Conservation (phyloP, 2,797 vertebrate genomes). For the Mallotus villosus region DNA sequence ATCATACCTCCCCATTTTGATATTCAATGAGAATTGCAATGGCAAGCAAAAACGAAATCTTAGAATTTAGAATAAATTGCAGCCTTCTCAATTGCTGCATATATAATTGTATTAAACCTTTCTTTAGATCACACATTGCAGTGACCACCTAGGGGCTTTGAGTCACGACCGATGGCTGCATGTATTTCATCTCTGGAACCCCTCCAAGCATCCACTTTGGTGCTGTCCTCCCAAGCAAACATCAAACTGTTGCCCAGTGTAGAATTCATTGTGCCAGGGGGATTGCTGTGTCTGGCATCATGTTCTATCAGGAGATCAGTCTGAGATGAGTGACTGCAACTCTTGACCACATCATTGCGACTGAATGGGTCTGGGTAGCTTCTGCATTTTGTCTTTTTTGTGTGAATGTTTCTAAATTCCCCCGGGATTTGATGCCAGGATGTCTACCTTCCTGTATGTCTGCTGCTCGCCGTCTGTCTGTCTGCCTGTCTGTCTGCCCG, state of each 20-base stretch:
- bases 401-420: background rate
- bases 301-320: slow-evolving; percentile 66
- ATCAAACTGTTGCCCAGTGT: slow-evolving; percentile 63
- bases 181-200: slow-evolving; percentile 72
- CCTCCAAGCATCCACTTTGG: slow-evolving; percentile 73
- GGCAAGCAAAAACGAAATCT: background rate
- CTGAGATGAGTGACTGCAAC: slow-evolving; percentile 62
- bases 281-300: slow-evolving; percentile 65
- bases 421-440: background rate
- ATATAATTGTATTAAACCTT: background rate
- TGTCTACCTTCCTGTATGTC: too few species aligned
- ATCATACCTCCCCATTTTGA: background rate
- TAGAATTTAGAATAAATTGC: background rate
- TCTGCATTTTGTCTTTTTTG: slow-evolving; percentile 36
- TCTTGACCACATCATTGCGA: slow-evolving; percentile 62
- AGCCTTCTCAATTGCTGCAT: background rate
- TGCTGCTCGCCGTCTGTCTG: background rate
- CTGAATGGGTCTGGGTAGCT: slow-evolving; percentile 45
- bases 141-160: slow-evolving; percentile 28
- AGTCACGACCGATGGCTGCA: slow-evolving; percentile 62
- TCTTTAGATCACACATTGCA: background rate
- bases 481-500: background rate
- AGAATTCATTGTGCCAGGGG: slow-evolving; percentile 58
- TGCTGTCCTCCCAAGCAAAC: slow-evolving; percentile 66
- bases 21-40: background rate